phyloP scores from a whole-genome alignment of 2,113 vertebrate genomes.

The Varanus salvator region DNA sequence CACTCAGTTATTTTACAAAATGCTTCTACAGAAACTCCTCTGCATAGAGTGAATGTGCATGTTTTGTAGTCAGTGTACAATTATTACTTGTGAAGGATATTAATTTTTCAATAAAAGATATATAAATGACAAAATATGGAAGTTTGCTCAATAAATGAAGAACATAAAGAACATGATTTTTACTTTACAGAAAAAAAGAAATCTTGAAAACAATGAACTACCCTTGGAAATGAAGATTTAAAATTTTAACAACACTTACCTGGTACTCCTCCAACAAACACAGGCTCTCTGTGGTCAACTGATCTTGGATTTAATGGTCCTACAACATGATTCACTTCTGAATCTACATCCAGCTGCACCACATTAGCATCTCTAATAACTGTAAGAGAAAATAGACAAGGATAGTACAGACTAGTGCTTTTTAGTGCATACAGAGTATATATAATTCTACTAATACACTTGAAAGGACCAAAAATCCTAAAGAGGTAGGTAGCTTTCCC shows the following conservation, averaged over 20 bases:
- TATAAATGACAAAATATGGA: background rate
- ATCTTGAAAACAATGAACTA: background rate
- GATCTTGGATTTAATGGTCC: constrained; percentile 82
- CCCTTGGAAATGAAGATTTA: background rate
- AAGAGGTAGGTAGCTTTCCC: background rate
- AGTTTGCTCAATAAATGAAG: background rate
- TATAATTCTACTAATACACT: background rate
- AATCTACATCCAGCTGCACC: constrained; percentile 92
- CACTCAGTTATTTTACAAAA: constrained; percentile 58
- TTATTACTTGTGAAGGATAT: background rate
- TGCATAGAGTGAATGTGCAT: constrained; percentile 21
- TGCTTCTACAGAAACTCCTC: constrained; percentile 3
- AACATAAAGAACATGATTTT: background rate
- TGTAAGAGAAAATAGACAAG: constrained; percentile 68
- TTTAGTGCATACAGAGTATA: background rate
- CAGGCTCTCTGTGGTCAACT: constrained; percentile 78
- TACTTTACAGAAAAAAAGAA: background rate
- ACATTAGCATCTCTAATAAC: constrained; percentile 90
- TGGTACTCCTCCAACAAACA: constrained; percentile 94
- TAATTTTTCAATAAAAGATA: constrained; percentile 9
- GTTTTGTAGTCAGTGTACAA: constrained; percentile 40
- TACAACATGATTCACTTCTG: constrained; percentile 89
- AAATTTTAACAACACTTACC: constrained; percentile 73
- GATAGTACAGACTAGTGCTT: background rate
- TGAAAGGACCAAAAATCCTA: background rate